Base-by-base conservation (phyloP, 2,888 invertebrate genomes). In the Argyresthia goedartella region DNA sequence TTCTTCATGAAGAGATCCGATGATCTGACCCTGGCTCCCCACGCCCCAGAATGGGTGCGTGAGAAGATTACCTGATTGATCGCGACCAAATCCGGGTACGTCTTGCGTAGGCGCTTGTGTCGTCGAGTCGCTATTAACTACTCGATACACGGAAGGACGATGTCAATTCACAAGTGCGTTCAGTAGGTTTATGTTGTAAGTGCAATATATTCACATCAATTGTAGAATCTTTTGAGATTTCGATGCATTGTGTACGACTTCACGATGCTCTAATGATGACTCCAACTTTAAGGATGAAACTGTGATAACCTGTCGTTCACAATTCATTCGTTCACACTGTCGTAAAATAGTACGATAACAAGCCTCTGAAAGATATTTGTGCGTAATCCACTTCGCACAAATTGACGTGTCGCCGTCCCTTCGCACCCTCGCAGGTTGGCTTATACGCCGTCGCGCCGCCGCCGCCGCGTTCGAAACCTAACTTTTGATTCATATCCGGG, bases 301-400 rank as follows among this genome's bases (percentile, higher is more conserved):
- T 50, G 41, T 41, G 8, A 10, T 10, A 9, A 41, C 11, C 13
- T 25, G 25, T 25, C 6, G 25, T 25, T 25, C 25, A 25, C 25
- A 25, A 25, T 25, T 25, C 25, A 25, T 25, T 25, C 25, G 25
- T 25, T 44, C 15, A 34, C 50, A 44, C 52, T 55, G 57, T 58
- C 58, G 55, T 51, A 66, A 71, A 69, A 62, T 69, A 68, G 66
- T 62, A 58, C 57, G 70, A 72, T 79, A 76, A 76, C 76, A 70
- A 76, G 67, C 67, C 61, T 60, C 63, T 69, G 69, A 69, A 25
- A 25, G 25, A 69, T 68, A 74, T 25, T 75, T 75, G 71, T 65
- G 66, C 76, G 79, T 75, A 74, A 79, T 78, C 77, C 69, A 62
- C 72, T 73, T 72, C 68, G 70, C 69, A 61, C 72, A 79, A 81